These are phyloP conservation scores for Scylla paramamosain DNA, from an alignment of 1,140 invertebrate species.

Conservation along the genomic window DNA sequence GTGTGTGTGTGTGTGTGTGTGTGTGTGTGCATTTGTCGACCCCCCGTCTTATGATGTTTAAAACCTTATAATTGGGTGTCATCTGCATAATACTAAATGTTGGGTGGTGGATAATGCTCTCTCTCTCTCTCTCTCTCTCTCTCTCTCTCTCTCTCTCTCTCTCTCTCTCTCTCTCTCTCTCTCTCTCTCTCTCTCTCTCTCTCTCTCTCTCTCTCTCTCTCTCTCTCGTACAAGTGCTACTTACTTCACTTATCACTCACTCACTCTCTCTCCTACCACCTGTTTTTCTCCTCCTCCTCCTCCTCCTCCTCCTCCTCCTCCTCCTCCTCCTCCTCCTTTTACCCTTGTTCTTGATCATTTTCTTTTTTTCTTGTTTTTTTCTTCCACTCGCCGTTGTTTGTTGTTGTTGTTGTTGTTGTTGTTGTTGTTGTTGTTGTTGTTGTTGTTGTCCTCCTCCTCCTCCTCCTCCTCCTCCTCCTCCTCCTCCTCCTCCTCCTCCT, in stretches of 20 bases:
- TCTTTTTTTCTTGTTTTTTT: neutral
- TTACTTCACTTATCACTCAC: neutral
- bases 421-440: too few species aligned
- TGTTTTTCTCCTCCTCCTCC: neutral
- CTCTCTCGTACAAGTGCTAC: neutral
- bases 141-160: neutral
- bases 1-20: too few species aligned
- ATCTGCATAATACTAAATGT: too few species aligned
- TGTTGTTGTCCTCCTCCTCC: too few species aligned
- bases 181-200: neutral
- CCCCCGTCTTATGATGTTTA: too few species aligned
- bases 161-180: neutral
- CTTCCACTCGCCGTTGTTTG: too few species aligned
- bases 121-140: neutral
- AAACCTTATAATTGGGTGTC: too few species aligned
- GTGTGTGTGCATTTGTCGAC: too few species aligned
- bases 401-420: too few species aligned
- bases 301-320: conserved; percentile 3
- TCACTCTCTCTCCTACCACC: neutral
- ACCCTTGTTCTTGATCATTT: neutral
- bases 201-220: neutral
- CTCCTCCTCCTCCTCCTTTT: conserved; percentile 5
- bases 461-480: too few species aligned
- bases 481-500: too few species aligned
- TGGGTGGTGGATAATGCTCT: too few species aligned